Evolutionary conservation across 2,797 vertebrate species (phyloP), one percentile per base, ranked within the genome.

Genomic region (Myotis pilosus): DNA sequence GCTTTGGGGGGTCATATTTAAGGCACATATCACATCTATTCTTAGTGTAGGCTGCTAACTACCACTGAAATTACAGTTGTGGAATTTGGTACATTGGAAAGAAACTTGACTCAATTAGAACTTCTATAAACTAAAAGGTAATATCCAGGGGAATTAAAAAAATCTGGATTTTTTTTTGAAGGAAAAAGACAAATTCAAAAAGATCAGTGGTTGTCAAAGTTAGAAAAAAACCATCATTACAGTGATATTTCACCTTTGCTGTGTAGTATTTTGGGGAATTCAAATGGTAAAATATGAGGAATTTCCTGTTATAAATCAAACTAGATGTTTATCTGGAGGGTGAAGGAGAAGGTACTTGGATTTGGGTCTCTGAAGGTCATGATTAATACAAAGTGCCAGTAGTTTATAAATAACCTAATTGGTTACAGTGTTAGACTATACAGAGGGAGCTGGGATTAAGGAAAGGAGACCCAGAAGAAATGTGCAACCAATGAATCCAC

Each of bases 271-370:
- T 82, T 90, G 0, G 33, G 47, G 25, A 20, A 72, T n/a, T 91
- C 8, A 38, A 80, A 49, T 23, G 13, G 44, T 68, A 76, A 95
- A 89, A 60, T 81, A 51, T 5, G 20, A 90, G 38, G 25, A 49
- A 74, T 92, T 91, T 83, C 17, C 15, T 92, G 41, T 49, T 62
- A 5, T 84, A 96, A 97, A 93, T 90, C 84, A 94, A 94, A 55
- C 22, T 68, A 68, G 79, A 57, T 71, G 11, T 92, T 96, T 85
- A 84, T 80, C 75, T 49, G 38, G 44, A 86, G 44, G 25, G 22
- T 64, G 23, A 90, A 80, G 30, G 41, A 86, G 62, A 74, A 79
- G 33, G 30, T 16, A 41, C 20, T 84, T 80, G 80, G 64, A 82
- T 71, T 83, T 68, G 75, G 62, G 49, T 94, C 68, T 87, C 57